phyloP scores from a whole-genome alignment of 1,140 invertebrate species.

The Bombus huntii region DNA sequence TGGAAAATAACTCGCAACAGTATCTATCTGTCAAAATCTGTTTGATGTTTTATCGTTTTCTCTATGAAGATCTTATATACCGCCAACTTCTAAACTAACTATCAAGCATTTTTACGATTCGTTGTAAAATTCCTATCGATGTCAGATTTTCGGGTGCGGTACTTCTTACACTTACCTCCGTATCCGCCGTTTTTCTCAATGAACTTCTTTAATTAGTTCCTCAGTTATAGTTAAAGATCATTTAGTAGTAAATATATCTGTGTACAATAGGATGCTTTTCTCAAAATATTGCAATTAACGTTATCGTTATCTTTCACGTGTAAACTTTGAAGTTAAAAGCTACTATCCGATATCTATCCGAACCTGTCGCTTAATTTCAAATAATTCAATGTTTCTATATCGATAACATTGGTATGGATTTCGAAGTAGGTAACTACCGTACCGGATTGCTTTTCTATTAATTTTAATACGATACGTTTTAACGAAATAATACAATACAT shows the following conservation, averaged over 20 bases:
- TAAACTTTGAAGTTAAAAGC: not conserved
- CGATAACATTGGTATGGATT: no score
- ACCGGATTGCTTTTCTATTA: no score
- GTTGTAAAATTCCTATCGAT: not conserved
- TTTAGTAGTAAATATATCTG: not conserved
- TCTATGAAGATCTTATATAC: not conserved
- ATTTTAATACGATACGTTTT: no score
- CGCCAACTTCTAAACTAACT: not conserved
- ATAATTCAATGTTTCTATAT: not conserved
- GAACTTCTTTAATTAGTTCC: not conserved
- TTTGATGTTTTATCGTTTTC: not conserved
- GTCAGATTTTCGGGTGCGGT: constrained; percentile 22
- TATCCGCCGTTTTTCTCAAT: not conserved
- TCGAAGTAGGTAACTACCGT: no score
- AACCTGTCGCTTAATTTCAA: not conserved
- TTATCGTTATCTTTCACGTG: not conserved
- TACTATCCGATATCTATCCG: not conserved
- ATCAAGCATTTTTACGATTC: not conserved
- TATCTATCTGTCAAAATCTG: not conserved
- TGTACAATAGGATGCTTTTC: not conserved
- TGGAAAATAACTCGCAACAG: not conserved
- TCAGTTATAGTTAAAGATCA: no score
- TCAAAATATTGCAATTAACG: not conserved
- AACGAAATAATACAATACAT: no score
- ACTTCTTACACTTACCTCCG: not conserved